Evolutionary conservation across 2,888 invertebrate genomes (phyloP), one percentile per base, ranked within the genome.

Genomic region (Amitus sp.): DNA sequence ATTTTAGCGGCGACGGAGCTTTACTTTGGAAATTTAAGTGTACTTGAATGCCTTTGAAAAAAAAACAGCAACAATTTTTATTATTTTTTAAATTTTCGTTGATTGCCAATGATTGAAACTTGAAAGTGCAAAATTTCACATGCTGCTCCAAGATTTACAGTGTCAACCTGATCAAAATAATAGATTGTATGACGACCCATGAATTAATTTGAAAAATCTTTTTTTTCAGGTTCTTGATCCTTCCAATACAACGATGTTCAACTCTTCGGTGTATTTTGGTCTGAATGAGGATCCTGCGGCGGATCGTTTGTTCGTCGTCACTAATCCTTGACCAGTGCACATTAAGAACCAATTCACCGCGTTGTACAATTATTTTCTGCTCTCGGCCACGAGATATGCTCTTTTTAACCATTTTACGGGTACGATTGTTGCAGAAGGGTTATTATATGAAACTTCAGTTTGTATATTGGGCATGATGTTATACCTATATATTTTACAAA

Each of bases 301-400:
- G 53, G 82, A 82, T 73, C 79, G 77, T 54, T 71, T 81, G 12
- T 82, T 81, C 66, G 74, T 75, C 65, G 79, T 82, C 34, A 76
- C 80, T 59, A 80, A 79, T 71, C 79, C 79, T 78, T 80, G 80
- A 81, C 77, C 70, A 73, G 66, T 81, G 79, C 79, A 78, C 72
- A 80, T 79, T 79, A 62, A 62, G 62, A 66, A 70, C 76, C 74
- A 77, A 78, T 77, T n/a, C n/a, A 80, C 78, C 78, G 75, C 78
- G 77, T 74, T 65, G 75, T 79, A 78, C 75, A 73, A 77, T 68
- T 68, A 66, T 70, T 70, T 23, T 5, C 7, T 23, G 3, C 23
- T 5, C 23, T 23, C 7, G 7, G 23, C 7, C 33, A 33, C 33
- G 33, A 33, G 5, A 10, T 3, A 33, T 12, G 33, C 5, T 33